Percentiles rank a stretch among this genome's conserved stretches.
Conservation (phyloP, 2,113 vertebrate species). For the Hippocampus abdominalis region DNA sequence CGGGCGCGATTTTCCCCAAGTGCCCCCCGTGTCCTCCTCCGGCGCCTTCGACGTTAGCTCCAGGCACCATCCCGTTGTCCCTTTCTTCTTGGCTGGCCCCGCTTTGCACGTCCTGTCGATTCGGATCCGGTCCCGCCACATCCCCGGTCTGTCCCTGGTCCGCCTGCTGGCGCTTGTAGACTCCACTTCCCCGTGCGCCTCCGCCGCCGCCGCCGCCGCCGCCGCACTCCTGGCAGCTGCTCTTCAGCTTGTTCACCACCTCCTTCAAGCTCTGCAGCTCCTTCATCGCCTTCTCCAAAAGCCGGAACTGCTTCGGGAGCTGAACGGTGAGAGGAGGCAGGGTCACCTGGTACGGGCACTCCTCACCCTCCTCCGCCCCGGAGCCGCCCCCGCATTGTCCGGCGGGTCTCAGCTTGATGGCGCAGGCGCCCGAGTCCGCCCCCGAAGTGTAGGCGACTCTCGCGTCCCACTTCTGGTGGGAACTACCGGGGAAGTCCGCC, state of each 20-base stretch:
- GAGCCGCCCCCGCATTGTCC: slow-evolving; percentile 72
- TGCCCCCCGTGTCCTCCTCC: slow-evolving; percentile 51
- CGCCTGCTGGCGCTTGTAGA: slow-evolving; percentile 63
- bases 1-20: slow-evolving; percentile 42
- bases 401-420: slow-evolving; percentile 78
- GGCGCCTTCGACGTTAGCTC: slow-evolving; percentile 29
- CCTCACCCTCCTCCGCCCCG: slow-evolving; percentile 66
- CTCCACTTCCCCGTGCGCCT: slow-evolving; percentile 69
- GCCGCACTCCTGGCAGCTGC: slow-evolving; percentile 81
- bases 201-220: slow-evolving; percentile 54
- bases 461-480: slow-evolving; percentile 60
- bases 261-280: slow-evolving; percentile 87
- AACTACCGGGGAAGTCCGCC: slow-evolving; percentile 51
- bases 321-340: slow-evolving; percentile 86
- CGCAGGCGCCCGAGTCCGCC: slow-evolving; percentile 60
- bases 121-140: slow-evolving; percentile 54
- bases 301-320: slow-evolving; percentile 82
- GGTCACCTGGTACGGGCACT: slow-evolving; percentile 85
- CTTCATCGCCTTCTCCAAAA: slow-evolving; percentile 85
- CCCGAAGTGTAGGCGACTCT: slow-evolving; percentile 44
- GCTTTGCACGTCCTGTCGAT: slow-evolving; percentile 65
- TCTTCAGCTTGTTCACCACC: slow-evolving; percentile 81
- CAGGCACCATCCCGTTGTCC: slow-evolving; percentile 41
- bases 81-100: slow-evolving; percentile 62
- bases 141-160: slow-evolving; percentile 48